A percentile compares a stretch with the other conserved stretches of the same genome.
Evolutionary conservation across 2,888 invertebrate species (phyloP).

Genomic region (Aromia moschata): DNA sequence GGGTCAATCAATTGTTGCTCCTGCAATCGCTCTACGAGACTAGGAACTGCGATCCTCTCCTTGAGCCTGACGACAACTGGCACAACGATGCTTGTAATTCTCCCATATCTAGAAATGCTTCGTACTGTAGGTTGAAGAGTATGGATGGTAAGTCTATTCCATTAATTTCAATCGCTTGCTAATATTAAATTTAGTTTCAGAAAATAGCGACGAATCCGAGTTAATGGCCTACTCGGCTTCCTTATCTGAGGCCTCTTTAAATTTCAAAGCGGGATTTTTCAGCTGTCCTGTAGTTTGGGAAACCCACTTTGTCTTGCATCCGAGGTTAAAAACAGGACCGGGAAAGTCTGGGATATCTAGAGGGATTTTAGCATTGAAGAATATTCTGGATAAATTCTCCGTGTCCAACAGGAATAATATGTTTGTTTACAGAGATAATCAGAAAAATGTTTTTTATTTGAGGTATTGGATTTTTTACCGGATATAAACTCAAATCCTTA

Average conservation of each 20-base stretch:
- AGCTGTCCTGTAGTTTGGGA: constrained; percentile 80
- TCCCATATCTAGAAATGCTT: constrained; percentile 51
- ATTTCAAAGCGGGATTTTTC: constrained; percentile 74
- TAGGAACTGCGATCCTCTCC: constrained; percentile 70
- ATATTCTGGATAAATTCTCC: constrained; percentile 74
- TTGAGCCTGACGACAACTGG: constrained; percentile 69
- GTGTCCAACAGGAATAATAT: constrained; percentile 78
- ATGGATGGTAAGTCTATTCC: constrained; percentile 55
- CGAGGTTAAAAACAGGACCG: constrained; percentile 73
- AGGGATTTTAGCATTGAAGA: constrained; percentile 72
- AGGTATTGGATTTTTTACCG: constrained; percentile 48
- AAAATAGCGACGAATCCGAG: constrained; percentile 57
- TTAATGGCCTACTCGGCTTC: constrained; percentile 48
- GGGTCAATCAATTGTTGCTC: constrained; percentile 75
- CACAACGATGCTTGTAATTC: constrained; percentile 48
- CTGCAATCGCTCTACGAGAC: constrained; percentile 75
- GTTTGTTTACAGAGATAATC: constrained; percentile 77
- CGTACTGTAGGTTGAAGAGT: constrained; percentile 56
- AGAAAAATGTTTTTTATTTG: constrained; percentile 70
- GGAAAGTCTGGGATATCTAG: constrained; percentile 69
- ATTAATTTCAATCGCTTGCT: constrained; percentile 2
- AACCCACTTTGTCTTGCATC: constrained; percentile 74
- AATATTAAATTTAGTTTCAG: constrained; percentile 38
- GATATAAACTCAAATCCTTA: not conserved
- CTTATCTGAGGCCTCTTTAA: constrained; percentile 61